These are phyloP conservation scores for Spilarctia lutea DNA, from an alignment of 2,888 invertebrate species.

Conservation along the genomic window DNA sequence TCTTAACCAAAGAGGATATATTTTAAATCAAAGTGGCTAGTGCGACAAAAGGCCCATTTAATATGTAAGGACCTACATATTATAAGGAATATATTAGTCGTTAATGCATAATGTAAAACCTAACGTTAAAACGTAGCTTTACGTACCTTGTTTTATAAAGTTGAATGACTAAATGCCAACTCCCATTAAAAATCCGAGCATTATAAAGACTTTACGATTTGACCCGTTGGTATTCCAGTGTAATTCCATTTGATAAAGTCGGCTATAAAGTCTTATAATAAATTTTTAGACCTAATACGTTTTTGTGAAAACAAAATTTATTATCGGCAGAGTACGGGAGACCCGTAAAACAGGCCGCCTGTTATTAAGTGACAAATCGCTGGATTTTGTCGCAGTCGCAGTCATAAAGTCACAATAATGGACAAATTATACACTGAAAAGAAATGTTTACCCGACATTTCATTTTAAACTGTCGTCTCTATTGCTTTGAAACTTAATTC, in stretches of 20 bases:
- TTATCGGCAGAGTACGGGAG: conserved; percentile 61
- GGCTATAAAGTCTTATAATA: conserved; percentile 73
- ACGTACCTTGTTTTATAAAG: background rate
- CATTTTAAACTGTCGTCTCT: conserved; percentile 45
- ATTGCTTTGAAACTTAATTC: conserved; percentile 17
- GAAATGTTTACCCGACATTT: conserved; percentile 63
- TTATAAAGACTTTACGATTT: conserved; percentile 65
- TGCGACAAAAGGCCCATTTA: too few relatives aligned
- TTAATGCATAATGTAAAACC: background rate
- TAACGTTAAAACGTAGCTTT: too few relatives aligned
- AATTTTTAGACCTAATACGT: conserved; percentile 74
- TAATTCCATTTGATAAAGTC: conserved; percentile 69
- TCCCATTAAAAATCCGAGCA: conserved; percentile 64
- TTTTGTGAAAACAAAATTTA: conserved; percentile 75
- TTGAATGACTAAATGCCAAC: conserved; percentile 39
- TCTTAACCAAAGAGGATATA: too few relatives aligned
- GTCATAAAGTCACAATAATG: conserved; percentile 75
- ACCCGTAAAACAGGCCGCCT: conserved; percentile 74
- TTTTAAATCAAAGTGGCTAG: too few relatives aligned
- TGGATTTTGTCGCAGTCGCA: conserved; percentile 68
- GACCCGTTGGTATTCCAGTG: conserved; percentile 63
- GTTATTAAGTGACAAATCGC: conserved; percentile 80
- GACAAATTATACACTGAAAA: conserved; percentile 73
- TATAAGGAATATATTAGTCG: background rate
- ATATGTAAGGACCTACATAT: too few relatives aligned